phyloP scores from a whole-genome alignment of 1,140 invertebrate genomes.

The Macrobrachium rosenbergii region DNA sequence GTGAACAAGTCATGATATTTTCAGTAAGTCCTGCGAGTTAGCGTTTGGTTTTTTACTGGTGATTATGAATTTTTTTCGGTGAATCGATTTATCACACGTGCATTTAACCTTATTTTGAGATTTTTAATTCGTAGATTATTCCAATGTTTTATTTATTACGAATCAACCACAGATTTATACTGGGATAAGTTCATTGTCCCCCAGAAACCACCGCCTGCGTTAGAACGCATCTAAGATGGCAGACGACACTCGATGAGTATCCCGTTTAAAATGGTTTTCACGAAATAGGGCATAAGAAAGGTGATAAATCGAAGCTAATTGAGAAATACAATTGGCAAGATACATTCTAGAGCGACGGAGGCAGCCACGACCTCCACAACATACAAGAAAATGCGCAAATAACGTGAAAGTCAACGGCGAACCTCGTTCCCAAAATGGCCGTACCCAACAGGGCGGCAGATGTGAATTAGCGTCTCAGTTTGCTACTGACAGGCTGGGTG shows the following conservation, averaged over 20 bases:
- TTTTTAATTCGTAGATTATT: neutral
- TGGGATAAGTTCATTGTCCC: constrained; percentile 2
- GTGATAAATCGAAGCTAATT: neutral
- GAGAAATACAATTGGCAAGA: neutral
- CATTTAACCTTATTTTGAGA: no score
- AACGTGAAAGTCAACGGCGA: neutral
- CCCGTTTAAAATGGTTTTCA: neutral
- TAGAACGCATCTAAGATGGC: constrained; percentile 13
- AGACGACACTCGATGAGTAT: neutral
- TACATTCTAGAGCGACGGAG: neutral
- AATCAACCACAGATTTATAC: neutral
- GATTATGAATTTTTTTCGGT: no score
- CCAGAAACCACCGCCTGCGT: neutral
- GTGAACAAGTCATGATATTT: no score
- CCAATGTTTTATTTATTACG: neutral
- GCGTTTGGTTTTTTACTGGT: no score
- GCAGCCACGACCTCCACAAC: neutral
- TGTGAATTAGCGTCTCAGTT: neutral
- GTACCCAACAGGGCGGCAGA: constrained; percentile 5
- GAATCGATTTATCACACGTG: no score
- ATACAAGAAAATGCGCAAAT: neutral
- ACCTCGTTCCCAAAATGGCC: constrained; percentile 23
- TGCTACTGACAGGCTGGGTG: constrained; percentile 4
- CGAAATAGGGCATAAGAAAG: neutral
- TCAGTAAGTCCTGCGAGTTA: no score